A percentile compares a stretch with the other conserved stretches of the same genome.
These are phyloP conservation scores for Pampusana beccarii DNA, from an alignment of 2,113 vertebrate species.

Conservation along the genomic window DNA sequence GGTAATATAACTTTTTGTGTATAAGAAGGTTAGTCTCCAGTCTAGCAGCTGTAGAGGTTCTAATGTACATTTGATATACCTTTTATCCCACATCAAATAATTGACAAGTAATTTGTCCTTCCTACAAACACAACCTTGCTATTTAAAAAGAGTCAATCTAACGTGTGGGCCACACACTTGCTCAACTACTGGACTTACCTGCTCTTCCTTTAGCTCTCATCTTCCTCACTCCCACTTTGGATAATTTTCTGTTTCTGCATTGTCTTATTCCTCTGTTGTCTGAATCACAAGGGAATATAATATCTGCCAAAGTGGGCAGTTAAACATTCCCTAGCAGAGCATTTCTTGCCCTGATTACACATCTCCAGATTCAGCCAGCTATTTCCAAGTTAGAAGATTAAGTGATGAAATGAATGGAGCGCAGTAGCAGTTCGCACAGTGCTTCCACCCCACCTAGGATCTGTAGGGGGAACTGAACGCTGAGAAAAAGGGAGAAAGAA, in stretches of 20 bases:
- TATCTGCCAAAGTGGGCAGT: not conserved
- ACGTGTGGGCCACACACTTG: fast-evolving
- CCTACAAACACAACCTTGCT: not conserved
- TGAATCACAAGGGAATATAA: not conserved
- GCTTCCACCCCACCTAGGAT: not conserved
- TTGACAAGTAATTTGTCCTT: not conserved
- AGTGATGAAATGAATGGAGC: not conserved
- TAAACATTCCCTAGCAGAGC: not conserved
- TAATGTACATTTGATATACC: not conserved
- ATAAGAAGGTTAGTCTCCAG: not conserved
- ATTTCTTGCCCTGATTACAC: fast-evolving
- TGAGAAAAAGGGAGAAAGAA: not conserved
- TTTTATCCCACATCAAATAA: not conserved
- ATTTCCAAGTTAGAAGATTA: not conserved
- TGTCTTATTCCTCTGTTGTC: not conserved
- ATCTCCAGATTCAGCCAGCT: not conserved
- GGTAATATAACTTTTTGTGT: not conserved
- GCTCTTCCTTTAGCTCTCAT: not conserved
- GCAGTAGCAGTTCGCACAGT: not conserved
- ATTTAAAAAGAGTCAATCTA: not conserved
- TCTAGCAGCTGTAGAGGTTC: not conserved
- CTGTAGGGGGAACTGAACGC: not conserved
- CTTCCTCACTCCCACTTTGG: not conserved
- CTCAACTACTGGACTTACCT: not conserved
- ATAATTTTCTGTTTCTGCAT: not conserved